Evolutionary conservation across 2,888 invertebrate species (phyloP).

Genomic region (Sympetrum striolatum): DNA sequence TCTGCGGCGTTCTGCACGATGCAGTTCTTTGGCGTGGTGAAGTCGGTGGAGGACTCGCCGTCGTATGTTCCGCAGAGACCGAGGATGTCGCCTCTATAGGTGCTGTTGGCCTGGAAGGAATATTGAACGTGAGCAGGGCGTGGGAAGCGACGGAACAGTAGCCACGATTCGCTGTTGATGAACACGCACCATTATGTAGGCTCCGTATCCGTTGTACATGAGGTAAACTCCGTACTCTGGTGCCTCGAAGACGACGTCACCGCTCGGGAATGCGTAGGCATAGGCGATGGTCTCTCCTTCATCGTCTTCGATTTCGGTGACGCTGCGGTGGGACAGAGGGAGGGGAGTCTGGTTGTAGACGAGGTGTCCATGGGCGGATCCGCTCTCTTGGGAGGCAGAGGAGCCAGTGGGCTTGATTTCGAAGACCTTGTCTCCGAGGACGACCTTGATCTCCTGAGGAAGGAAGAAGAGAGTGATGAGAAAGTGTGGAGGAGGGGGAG

Average conservation of each 20-base stretch:
- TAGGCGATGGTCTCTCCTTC: constrained; percentile 56
- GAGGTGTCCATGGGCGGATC: constrained; percentile 52
- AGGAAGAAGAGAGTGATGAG: background rate
- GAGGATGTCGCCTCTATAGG: constrained; percentile 65
- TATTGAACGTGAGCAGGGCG: background rate
- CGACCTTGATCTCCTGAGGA: constrained; percentile 60
- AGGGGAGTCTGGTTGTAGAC: constrained; percentile 51
- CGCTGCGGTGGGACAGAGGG: constrained; percentile 55
- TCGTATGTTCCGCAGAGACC: constrained; percentile 74
- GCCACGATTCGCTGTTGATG: background rate
- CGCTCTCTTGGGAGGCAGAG: constrained; percentile 52
- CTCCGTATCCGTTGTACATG: constrained; percentile 67
- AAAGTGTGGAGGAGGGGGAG: background rate
- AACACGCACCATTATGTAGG: constrained; percentile 56
- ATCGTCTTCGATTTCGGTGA: constrained; percentile 59
- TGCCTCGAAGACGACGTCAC: constrained; percentile 63
- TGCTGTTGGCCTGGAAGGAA: constrained; percentile 53
- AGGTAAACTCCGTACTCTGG: constrained; percentile 61
- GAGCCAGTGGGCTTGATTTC: constrained; percentile 51
- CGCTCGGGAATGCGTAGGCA: constrained; percentile 62
- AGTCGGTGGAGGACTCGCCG: constrained; percentile 67
- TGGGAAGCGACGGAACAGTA: background rate
- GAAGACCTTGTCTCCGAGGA: constrained; percentile 61
- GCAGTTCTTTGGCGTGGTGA: constrained; percentile 65
- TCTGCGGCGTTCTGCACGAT: constrained; percentile 62